Conservation (phyloP, 2,888 invertebrate species). For the Cybosia mesomella region DNA sequence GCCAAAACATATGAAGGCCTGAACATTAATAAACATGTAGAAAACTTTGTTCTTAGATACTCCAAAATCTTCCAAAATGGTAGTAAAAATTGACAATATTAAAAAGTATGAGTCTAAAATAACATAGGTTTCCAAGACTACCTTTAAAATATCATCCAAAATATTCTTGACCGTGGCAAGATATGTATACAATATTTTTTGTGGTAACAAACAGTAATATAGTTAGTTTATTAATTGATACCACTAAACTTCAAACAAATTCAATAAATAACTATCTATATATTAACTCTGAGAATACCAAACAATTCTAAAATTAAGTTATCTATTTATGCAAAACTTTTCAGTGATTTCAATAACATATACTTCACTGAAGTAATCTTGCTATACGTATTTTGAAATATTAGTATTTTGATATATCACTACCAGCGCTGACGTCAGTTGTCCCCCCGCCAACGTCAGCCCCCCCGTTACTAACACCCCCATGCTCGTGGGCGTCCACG, state of each 20-base stretch:
- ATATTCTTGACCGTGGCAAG: slow-evolving; percentile 30
- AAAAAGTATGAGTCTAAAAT: slow-evolving; percentile 23
- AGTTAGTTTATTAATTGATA: not conserved
- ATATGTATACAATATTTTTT: slow-evolving; percentile 19
- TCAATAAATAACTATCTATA: slow-evolving; percentile 9
- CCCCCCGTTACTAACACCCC: slow-evolving; percentile 5
- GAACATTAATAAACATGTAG: slow-evolving; percentile 42
- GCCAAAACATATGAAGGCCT: slow-evolving; percentile 86
- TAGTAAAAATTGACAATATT: slow-evolving; percentile 38
- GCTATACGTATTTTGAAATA: slow-evolving; percentile 38
- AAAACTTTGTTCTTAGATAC: slow-evolving; percentile 34
- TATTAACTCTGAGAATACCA: slow-evolving; percentile 4
- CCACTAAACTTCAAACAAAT: slow-evolving; percentile 3
- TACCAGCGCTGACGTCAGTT: not conserved
- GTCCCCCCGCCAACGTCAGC: not conserved
- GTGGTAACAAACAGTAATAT: slow-evolving; percentile 4
- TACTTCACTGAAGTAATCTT: slow-evolving; percentile 27
- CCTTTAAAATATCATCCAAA: slow-evolving; percentile 23
- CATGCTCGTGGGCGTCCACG: slow-evolving; percentile 2
- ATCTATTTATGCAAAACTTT: not conserved
- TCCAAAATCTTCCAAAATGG: slow-evolving; percentile 23
- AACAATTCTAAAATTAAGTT: slow-evolving; percentile 7
- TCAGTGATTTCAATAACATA: not conserved
- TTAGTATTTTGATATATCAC: not conserved
- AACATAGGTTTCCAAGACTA: slow-evolving; percentile 45